Evolutionary conservation across 2,888 invertebrate species (phyloP), one percentile per base, ranked within the genome.

Genomic region (Ochlodes sylvanus): DNA sequence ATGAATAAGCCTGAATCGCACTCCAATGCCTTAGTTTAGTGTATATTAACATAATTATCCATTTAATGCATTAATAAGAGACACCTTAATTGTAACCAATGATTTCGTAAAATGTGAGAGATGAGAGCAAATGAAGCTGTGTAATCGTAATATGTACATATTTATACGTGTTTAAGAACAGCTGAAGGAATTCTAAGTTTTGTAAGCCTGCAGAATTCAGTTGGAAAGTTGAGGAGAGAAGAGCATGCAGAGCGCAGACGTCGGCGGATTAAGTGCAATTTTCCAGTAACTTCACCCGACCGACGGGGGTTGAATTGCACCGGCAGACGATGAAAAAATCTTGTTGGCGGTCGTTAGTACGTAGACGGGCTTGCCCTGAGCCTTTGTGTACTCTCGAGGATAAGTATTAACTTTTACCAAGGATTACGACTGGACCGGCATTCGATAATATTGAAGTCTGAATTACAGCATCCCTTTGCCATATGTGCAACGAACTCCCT

Each of bases 201-300:
- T 32, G 32, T 27, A n/a, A 27, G 27, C 7, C 15, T 34, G 34
- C 17, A 14, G 61, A 67, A 34, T 62, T 68, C 38, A 41, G 47
- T 47, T 68, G 47, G 42, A 56, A 56, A 62, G 62, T 47, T 55
- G 56, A 55, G 27, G 54, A 54, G 34, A 38, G 47, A 9, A 50
- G 50, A 50, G 50, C 50, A 50, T 12, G 19, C 50, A 19, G 17
- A 50, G 50, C 17, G 50, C 34, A 62, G 62, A 68, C 62, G 68
- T 47, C 77, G 78, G 71, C 72, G 82, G 83, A 83, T 86, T 81
- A 83, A 87, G 86, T 82, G 87, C 87, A 90, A 89, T 89, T 89
- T 89, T 83, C 83, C 83, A 82, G 81, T 77, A 80, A 81, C 78
- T 79, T 78, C 82, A 77, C 76, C 78, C 76, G 74, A 72, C 72